Percentiles rank a stretch among this genome's conserved stretches.
Conservation (phyloP, 2,888 invertebrate genomes). For the Acholoe squamosa region DNA sequence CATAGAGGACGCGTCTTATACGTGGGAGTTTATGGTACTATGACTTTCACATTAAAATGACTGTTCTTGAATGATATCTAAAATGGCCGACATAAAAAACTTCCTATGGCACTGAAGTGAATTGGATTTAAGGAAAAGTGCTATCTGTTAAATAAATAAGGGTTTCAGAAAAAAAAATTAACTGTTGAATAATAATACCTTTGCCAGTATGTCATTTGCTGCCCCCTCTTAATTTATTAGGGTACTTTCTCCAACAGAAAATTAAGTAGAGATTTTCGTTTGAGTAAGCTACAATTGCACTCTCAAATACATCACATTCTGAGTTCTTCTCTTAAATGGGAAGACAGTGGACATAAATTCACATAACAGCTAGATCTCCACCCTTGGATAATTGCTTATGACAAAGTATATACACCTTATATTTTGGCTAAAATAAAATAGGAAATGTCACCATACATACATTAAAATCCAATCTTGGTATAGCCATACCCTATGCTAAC, state of each 20-base stretch:
- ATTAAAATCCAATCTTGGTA: not conserved
- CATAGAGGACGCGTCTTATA: too few species aligned
- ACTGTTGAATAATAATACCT: too few species aligned
- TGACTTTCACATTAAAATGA: too few species aligned
- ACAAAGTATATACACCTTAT: slow-evolving; percentile 4
- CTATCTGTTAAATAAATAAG: too few species aligned
- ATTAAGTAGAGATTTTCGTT: not conserved
- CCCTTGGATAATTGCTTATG: not conserved
- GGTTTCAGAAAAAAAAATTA: too few species aligned
- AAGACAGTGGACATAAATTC: not conserved
- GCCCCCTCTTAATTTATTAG: not conserved
- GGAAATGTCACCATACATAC: not conserved
- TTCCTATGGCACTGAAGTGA: too few species aligned
- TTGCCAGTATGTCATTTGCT: too few species aligned
- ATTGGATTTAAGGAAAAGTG: too few species aligned
- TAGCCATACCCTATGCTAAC: slow-evolving; percentile 4
- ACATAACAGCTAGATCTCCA: not conserved
- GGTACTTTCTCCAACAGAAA: not conserved
- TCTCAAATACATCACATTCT: not conserved
- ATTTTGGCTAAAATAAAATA: not conserved
- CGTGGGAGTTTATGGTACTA: too few species aligned
- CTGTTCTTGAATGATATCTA: too few species aligned
- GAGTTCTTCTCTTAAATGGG: not conserved
- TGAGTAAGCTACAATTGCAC: not conserved
- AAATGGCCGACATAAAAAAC: too few species aligned